These are phyloP conservation scores for Channallabes apus DNA, from an alignment of 2,797 vertebrate genomes.

Conservation along the genomic window DNA sequence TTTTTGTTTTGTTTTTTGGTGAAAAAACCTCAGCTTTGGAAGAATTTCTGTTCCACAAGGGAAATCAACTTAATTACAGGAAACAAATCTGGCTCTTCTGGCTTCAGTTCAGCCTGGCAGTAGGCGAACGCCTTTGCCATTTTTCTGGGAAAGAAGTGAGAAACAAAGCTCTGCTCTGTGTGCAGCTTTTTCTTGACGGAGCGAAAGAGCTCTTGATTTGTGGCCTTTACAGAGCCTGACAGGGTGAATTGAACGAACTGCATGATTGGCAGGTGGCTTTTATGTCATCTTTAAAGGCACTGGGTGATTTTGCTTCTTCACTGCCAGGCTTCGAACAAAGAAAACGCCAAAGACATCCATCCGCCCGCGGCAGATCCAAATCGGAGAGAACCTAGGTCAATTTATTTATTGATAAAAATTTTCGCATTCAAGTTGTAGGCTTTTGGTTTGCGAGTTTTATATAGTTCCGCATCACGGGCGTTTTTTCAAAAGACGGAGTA, in stretches of 20 bases:
- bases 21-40: conserved; percentile 42
- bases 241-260: not conserved
- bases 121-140: not conserved
- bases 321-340: not conserved
- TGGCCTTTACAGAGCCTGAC: conserved; percentile 10
- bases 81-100: not conserved
- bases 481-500: not conserved
- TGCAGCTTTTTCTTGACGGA: not conserved
- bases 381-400: too few species aligned
- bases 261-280: conserved; percentile 2
- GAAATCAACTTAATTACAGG: conserved; percentile 5
- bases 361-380: not conserved
- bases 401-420: too few species aligned
- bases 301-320: conserved; percentile 5
- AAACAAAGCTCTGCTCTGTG: conserved; percentile 10
- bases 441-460: not conserved
- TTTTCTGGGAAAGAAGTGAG: not conserved
- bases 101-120: conserved; percentile 14
- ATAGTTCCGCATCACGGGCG: not conserved
- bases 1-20: conserved; percentile 50
- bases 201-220: not conserved
- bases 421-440: not conserved
- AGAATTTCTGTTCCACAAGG: conserved; percentile 3
- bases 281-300: not conserved
- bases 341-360: conserved; percentile 45